Conservation (phyloP, 2,113 vertebrate genomes). For the Paradoxurus hermaphroditus region DNA sequence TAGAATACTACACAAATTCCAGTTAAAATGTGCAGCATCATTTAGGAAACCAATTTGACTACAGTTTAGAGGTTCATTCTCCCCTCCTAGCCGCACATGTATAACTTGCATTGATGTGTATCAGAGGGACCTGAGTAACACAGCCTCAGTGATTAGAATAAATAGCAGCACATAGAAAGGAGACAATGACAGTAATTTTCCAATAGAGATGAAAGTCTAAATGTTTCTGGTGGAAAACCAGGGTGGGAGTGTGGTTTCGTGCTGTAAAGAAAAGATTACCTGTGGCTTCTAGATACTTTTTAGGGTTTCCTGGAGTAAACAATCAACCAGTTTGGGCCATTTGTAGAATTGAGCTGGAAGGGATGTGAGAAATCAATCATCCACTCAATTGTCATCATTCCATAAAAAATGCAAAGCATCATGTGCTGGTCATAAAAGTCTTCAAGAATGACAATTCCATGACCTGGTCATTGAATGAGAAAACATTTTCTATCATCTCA, state of each 20-base stretch:
- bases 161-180: slow-evolving; percentile 42
- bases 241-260: neutral
- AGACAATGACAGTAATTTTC: slow-evolving; percentile 59
- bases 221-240: slow-evolving; percentile 31
- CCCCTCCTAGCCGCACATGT: slow-evolving; percentile 23
- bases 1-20: slow-evolving; percentile 15
- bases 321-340: neutral
- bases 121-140: slow-evolving; percentile 13
- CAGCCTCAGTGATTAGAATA: slow-evolving; percentile 57
- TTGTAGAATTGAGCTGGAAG: slow-evolving; percentile 8
- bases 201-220: slow-evolving; percentile 44
- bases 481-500: neutral
- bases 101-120: slow-evolving; percentile 43
- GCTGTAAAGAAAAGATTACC: slow-evolving; percentile 10
- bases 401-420: slow-evolving; percentile 2
- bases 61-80: neutral
- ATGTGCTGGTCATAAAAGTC: neutral
- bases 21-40: slow-evolving; percentile 44
- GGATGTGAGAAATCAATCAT: neutral
- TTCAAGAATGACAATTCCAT: neutral
- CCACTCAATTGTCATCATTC: neutral
- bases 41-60: slow-evolving; percentile 65
- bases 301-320: neutral
- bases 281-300: neutral
- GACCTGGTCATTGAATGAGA: neutral